Conservation (phyloP, 92 coral and sea anemone species). For the Epizoanthus illoricatus region DNA sequence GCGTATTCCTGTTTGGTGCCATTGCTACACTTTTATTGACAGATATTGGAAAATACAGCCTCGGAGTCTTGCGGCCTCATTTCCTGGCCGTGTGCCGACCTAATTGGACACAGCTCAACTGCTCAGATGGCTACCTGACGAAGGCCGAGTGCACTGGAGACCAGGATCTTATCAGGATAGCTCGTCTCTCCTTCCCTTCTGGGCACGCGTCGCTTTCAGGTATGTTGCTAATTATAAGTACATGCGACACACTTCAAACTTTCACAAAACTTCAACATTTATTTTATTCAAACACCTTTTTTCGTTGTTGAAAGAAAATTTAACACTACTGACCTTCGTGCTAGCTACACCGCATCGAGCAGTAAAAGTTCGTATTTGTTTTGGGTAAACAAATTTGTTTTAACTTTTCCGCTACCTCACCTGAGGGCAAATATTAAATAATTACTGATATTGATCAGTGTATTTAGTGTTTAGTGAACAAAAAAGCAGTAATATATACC, state of each 20-base stretch:
- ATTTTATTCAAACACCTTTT: too few relatives aligned
- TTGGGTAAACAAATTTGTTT: slow-evolving; percentile 5
- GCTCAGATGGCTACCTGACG: slow-evolving; percentile 47
- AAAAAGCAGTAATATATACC: not conserved
- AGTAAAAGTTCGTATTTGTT: not conserved
- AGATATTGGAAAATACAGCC: slow-evolving; percentile 41
- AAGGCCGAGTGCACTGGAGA: slow-evolving; percentile 47
- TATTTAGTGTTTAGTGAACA: not conserved
- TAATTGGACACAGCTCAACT: slow-evolving; percentile 25
- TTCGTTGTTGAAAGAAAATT: too few relatives aligned
- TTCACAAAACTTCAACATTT: too few relatives aligned
- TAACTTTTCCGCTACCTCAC: not conserved
- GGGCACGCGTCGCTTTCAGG: slow-evolving; percentile 28
- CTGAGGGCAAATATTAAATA: slow-evolving; percentile 13
- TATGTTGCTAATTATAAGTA: not conserved
- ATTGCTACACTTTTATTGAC: slow-evolving; percentile 22
- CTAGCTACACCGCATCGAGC: not conserved
- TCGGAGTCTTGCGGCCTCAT: slow-evolving; percentile 50
- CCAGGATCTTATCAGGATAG: slow-evolving; percentile 27
- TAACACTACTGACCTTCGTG: not conserved
- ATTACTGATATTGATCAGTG: slow-evolving; percentile 25
- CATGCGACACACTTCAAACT: too few relatives aligned
- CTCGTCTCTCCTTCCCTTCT: slow-evolving; percentile 41
- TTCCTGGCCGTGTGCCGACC: slow-evolving; percentile 53
- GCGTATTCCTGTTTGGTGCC: slow-evolving; percentile 43